Evolutionary conservation across 1,140 invertebrate genomes (phyloP).

Genomic region (Achroia grisella): DNA sequence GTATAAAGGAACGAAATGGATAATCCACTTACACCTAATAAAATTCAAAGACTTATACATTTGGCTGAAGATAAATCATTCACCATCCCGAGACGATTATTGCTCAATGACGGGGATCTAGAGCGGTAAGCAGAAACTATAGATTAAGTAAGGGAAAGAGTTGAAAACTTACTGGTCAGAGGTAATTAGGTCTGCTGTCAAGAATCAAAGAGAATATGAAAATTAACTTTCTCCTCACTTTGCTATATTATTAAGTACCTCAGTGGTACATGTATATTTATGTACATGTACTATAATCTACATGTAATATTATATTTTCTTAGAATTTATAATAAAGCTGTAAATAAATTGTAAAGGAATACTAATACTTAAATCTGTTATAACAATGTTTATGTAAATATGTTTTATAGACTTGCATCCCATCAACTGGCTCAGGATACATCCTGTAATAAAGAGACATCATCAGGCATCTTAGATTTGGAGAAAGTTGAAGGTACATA

Average conservation of each 20-base stretch:
- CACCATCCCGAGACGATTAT: conserved; percentile 17
- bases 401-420: conserved; percentile 17
- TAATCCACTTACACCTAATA: conserved; percentile 58
- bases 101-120: conserved; percentile 30
- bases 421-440: conserved; percentile 18
- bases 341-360: no score
- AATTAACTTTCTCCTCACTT: no score
- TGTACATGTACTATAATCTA: no score
- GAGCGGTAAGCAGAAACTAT: conserved; percentile 21
- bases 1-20: conserved; percentile 33
- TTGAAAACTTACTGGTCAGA: neutral
- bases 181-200: no score
- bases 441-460: conserved; percentile 39
- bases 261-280: no score
- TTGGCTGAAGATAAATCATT: conserved; percentile 57
- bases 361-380: no score
- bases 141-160: no score
- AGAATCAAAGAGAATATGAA: no score
- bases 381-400: neutral
- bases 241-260: no score
- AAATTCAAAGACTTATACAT: conserved; percentile 54
- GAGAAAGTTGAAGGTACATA: conserved; percentile 50
- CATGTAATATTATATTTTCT: no score
- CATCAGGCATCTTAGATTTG: conserved; percentile 57
- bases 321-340: no score